Evolutionary conservation across 2,888 invertebrate genomes (phyloP), one percentile per base, ranked within the genome.

Genomic region (Galeopsomyia nigrocyanea): DNA sequence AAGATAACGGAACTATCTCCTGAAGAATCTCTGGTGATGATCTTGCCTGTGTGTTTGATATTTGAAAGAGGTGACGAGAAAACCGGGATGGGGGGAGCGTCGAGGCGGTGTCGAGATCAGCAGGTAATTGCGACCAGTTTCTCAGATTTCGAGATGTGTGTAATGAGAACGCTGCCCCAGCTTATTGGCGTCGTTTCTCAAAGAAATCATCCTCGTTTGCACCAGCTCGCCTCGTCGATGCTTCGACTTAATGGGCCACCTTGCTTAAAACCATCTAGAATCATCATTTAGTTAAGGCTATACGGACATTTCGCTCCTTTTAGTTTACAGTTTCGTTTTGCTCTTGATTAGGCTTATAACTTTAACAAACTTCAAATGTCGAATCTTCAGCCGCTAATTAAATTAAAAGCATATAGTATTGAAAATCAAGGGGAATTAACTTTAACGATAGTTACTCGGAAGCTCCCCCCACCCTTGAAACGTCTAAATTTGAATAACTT

Each of bases 61-160:
- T 58, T 21, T 26, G 26, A 39, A 39, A 39, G 10, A 39, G 39
- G 39, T 39, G 39, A 39, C 39, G 39, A 17, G 53, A 19, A 10
- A 16, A 16, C 49, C 58, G 31, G 58, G 50, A n/a, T n/a, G 31
- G 50, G 47, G 47, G 57, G 58, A 67, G 58, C 67, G 3, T 17
- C 2, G 5, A 26, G 26, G 26, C 26, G 26, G 26, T 26, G 26
- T 26, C 26, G 5, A 60, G 58, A 26, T 46, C 50, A 63, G 19
- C 51, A 19, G 47, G 67, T 75, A 76, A 76, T 76, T 75, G 71
- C 71, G 58, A 74, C 73, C 75, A 74, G 76, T 73, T 76, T 75
- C 75, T 76, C 75, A 70, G 75, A 75, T 76, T 75, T 74, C 68
- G 68, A 75, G 62, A 5, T 39, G 69, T 71, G 67, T 69, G 75